These are phyloP conservation scores for Aleiodes leptofemur DNA, from an alignment of 2,888 invertebrate species.

Conservation along the genomic window DNA sequence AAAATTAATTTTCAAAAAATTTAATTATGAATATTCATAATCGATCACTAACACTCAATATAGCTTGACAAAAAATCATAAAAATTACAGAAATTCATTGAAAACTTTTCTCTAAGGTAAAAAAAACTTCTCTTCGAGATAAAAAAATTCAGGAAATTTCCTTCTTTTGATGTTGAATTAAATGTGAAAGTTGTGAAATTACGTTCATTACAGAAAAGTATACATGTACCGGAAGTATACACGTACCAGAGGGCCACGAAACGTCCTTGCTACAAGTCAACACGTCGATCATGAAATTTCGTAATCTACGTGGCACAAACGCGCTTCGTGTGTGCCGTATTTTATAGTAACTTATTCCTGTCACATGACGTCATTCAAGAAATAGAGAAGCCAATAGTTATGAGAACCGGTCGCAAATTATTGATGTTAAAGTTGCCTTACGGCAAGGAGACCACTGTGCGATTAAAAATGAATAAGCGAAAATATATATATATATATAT, in stretches of 20 bases:
- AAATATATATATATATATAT: neutral
- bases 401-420: constrained; percentile 49
- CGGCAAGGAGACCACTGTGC: constrained; percentile 36
- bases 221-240: constrained; percentile 39
- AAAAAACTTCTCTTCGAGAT: too few relatives aligned
- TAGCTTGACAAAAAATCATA: neutral
- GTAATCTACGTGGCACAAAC: constrained; percentile 59
- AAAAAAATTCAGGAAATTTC: neutral
- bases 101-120: too few relatives aligned
- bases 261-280: constrained; percentile 60
- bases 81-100: too few relatives aligned
- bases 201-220: constrained; percentile 5
- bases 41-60: too few relatives aligned
- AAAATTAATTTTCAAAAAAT: too few relatives aligned
- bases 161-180: neutral
- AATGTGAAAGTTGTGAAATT: neutral
- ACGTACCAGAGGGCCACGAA: constrained; percentile 44
- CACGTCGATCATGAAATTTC: constrained; percentile 61
- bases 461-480: constrained; percentile 24
- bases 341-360: constrained; percentile 65
- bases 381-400: constrained; percentile 62
- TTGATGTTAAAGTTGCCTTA: constrained; percentile 38
- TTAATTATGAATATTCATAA: too few relatives aligned
- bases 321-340: constrained; percentile 49
- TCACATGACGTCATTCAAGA: constrained; percentile 67